These are phyloP conservation scores for Acipenser transmontanus DNA, from an alignment of 2,797 vertebrate species.

Conservation along the genomic window DNA sequence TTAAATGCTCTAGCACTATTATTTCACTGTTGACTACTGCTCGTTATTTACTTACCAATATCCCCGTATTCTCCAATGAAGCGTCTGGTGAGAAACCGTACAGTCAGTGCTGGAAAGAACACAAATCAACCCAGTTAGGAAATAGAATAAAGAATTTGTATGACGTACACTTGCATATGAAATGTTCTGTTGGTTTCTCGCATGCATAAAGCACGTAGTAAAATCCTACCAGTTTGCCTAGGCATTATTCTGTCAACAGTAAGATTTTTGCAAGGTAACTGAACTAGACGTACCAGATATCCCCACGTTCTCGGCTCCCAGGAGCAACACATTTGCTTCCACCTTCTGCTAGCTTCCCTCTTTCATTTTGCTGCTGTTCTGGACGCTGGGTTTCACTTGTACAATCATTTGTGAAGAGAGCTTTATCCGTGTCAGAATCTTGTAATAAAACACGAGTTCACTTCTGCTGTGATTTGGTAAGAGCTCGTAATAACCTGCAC, in stretches of 20 bases:
- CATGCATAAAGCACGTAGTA: background rate
- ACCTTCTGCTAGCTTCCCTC: constrained; percentile 43
- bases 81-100: constrained; percentile 50
- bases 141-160: too few species aligned
- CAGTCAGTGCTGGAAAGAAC: constrained; percentile 44
- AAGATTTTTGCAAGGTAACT: background rate
- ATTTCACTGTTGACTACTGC: too few species aligned
- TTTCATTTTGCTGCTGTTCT: constrained; percentile 29
- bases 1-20: background rate
- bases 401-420: constrained; percentile 40
- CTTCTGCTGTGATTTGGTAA: too few species aligned
- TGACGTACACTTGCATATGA: background rate
- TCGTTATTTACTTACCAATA: constrained; percentile 38
- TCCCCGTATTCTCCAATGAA: constrained; percentile 59
- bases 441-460: too few species aligned
- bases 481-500: too few species aligned
- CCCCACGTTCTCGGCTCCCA: constrained; percentile 53
- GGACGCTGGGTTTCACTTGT: constrained; percentile 33
- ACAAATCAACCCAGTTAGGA: background rate
- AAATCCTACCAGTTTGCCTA: background rate
- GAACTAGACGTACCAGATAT: constrained; percentile 45
- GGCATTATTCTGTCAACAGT: background rate
- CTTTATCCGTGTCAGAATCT: too few species aligned
- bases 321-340: constrained; percentile 53
- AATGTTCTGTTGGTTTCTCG: background rate